Percentiles rank a stretch among this genome's conserved stretches.
Evolutionary conservation across 2,113 vertebrate species (phyloP).

Genomic region (Xenus cinereus): DNA sequence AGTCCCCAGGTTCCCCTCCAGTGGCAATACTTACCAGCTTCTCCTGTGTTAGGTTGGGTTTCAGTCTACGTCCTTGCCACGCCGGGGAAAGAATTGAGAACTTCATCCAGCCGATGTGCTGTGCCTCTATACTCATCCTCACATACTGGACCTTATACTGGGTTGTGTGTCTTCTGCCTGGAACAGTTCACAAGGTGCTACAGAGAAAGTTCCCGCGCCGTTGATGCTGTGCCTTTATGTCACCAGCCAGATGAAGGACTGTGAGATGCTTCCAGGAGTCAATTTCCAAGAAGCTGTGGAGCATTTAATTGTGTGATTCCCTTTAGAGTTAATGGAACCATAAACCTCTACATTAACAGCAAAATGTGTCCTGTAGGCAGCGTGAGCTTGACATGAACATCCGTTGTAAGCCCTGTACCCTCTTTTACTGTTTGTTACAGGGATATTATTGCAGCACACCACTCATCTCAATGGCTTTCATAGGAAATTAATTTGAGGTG

Average conservation of each 20-base stretch:
- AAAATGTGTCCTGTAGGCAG: background rate
- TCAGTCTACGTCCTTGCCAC: background rate
- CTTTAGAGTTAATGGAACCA: background rate
- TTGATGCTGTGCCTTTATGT: background rate
- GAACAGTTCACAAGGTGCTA: background rate
- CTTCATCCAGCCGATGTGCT: background rate
- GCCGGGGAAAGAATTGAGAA: background rate
- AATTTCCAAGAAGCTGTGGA: background rate
- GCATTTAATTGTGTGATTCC: background rate
- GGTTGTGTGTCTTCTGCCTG: background rate
- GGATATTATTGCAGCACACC: background rate
- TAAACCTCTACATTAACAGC: background rate
- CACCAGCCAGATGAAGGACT: background rate
- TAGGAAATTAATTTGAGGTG: background rate
- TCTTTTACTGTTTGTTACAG: background rate
- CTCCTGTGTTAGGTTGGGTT: background rate
- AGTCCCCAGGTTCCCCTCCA: background rate
- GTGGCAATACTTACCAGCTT: background rate
- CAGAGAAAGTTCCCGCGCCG: rapidly evolving
- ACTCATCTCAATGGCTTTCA: background rate
- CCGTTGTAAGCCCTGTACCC: background rate
- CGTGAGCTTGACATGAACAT: background rate
- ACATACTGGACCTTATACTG: too few species aligned
- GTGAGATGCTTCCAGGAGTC: background rate
- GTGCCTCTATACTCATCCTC: background rate